Evolutionary conservation across 2,888 invertebrate species (phyloP).

Genomic region (Ochlodes sylvanus): DNA sequence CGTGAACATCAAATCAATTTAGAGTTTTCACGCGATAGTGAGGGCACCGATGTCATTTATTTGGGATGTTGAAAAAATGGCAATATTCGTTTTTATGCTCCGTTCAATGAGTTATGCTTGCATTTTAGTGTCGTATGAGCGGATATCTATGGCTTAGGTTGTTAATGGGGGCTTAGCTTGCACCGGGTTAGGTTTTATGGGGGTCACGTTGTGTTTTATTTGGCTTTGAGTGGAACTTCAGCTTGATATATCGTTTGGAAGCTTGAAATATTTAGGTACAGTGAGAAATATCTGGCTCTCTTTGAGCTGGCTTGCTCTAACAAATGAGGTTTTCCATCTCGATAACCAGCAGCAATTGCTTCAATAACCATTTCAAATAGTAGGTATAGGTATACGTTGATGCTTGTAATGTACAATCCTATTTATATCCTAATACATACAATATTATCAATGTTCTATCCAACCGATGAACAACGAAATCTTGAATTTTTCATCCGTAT

Average conservation of each 20-base stretch:
- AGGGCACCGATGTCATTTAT: slow-evolving; percentile 35
- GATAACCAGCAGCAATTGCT: no score
- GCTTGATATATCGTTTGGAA: slow-evolving; percentile 28
- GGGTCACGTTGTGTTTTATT: slow-evolving; percentile 36
- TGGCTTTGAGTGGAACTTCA: slow-evolving; percentile 27
- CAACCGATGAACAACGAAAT: no score
- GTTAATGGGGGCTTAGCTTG: slow-evolving; percentile 36
- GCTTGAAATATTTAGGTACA: slow-evolving; percentile 2
- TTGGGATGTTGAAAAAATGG: slow-evolving; percentile 39
- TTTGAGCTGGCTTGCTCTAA: slow-evolving; percentile 3
- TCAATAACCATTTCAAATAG: neutral
- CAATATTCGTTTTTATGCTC: slow-evolving; percentile 38
- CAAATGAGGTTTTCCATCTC: slow-evolving; percentile 1
- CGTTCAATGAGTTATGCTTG: slow-evolving; percentile 38
- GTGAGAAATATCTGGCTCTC: slow-evolving; percentile 5
- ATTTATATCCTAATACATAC: neutral
- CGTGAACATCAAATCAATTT: slow-evolving; percentile 29
- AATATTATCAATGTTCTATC: no score
- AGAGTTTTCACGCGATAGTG: slow-evolving; percentile 17
- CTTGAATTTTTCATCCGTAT: no score
- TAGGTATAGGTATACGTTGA: no score
- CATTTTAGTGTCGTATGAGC: slow-evolving; percentile 38
- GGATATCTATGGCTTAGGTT: slow-evolving; percentile 38
- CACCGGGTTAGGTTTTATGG: slow-evolving; percentile 38
- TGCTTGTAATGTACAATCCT: neutral